phyloP scores from a whole-genome alignment of 1,140 invertebrate genomes.

The Anthonomus grandis region DNA sequence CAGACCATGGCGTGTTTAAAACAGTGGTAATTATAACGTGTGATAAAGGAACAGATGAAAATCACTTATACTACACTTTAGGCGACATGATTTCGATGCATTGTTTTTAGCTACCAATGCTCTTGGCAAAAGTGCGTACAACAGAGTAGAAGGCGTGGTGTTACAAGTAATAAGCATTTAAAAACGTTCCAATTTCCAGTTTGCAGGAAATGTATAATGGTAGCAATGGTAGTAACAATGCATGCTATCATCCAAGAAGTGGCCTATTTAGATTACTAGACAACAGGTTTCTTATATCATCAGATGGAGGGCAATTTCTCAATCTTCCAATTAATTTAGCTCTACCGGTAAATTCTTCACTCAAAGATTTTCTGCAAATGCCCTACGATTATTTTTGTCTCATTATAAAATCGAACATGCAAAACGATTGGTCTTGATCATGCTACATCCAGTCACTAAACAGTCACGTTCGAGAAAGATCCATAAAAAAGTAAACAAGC shows the following conservation, averaged over 20 bases:
- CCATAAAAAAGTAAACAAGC: no score
- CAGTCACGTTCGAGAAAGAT: no score
- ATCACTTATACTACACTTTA: slow-evolving; percentile 22
- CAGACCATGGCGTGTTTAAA: slow-evolving; percentile 3
- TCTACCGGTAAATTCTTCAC: no score
- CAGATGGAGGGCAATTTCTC: no score
- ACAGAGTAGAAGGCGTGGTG: no score
- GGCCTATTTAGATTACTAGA: background rate
- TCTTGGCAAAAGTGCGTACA: slow-evolving; percentile 11
- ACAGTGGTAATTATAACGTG: slow-evolving; percentile 37
- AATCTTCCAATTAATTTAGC: no score
- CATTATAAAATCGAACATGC: no score
- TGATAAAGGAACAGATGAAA: slow-evolving; percentile 38
- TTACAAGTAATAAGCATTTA: slow-evolving; percentile 40
- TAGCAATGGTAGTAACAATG: background rate
- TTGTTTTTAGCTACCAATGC: slow-evolving; percentile 10
- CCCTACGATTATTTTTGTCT: no score
- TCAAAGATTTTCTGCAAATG: no score
- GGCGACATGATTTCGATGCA: slow-evolving; percentile 8
- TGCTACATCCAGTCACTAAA: no score
- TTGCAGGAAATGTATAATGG: background rate
- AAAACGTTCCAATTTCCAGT: slow-evolving; percentile 34
- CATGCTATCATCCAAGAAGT: background rate
- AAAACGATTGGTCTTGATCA: no score
- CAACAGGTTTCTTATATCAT: slow-evolving; percentile 13